These are phyloP conservation scores for Synergus umbraculus DNA, from an alignment of 2,888 invertebrate species.

Conservation along the genomic window DNA sequence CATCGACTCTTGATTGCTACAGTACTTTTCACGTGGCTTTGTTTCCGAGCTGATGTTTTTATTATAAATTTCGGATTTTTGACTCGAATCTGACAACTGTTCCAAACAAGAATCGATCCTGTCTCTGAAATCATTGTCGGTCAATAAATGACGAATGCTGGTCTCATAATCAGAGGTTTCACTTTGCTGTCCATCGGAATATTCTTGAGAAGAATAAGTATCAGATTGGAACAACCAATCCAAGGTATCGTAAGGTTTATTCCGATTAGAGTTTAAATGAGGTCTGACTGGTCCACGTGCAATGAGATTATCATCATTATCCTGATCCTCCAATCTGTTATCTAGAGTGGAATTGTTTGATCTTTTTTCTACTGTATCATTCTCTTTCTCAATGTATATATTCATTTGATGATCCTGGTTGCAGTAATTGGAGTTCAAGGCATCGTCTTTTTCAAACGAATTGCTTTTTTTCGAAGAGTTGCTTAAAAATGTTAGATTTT, in stretches of 20 bases:
- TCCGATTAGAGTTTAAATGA: constrained; percentile 46
- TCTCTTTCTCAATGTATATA: constrained; percentile 38
- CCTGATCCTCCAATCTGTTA: constrained; percentile 45
- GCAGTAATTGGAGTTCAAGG: constrained; percentile 8
- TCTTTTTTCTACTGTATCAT: constrained; percentile 28
- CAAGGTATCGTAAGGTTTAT: constrained; percentile 58
- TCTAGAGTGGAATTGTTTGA: not conserved
- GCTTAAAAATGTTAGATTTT: constrained; percentile 49
- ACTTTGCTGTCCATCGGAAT: constrained; percentile 35
- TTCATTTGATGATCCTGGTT: constrained; percentile 16
- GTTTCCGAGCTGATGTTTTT: not conserved
- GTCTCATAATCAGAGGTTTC: constrained; percentile 59
- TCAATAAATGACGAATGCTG: constrained; percentile 60
- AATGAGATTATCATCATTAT: constrained; percentile 55
- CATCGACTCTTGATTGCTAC: not conserved
- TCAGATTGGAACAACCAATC: constrained; percentile 43
- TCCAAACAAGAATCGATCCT: constrained; percentile 65
- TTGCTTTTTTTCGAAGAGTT: not conserved
- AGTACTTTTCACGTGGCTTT: not conserved
- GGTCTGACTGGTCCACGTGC: constrained; percentile 66
- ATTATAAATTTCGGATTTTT: constrained; percentile 23
- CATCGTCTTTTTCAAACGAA: not conserved
- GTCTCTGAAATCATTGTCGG: constrained; percentile 61
- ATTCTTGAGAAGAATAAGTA: constrained; percentile 25
- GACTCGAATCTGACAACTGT: constrained; percentile 57